A percentile compares a stretch with the other conserved stretches of the same genome.
Evolutionary conservation across 1,140 invertebrate species (phyloP).

Genomic region (Antheraea pernyi): DNA sequence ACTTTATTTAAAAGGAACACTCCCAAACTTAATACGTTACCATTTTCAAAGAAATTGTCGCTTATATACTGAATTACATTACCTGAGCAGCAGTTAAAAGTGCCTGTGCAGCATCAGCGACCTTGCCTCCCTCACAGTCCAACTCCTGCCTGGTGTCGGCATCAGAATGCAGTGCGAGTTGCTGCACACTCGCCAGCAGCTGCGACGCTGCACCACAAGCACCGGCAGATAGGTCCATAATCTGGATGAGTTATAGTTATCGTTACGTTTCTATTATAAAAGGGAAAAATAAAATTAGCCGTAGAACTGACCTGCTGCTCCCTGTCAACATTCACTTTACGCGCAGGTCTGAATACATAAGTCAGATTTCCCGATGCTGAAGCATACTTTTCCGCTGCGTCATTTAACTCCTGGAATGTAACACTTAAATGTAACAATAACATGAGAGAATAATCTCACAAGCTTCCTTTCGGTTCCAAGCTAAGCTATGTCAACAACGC

Average conservation of each 20-base stretch:
- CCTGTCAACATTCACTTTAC: background rate
- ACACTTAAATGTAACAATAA: background rate
- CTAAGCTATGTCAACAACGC: too few relatives aligned
- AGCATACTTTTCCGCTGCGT: constrained; percentile 13
- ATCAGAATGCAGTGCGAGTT: constrained; percentile 22
- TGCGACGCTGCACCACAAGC: constrained; percentile 26
- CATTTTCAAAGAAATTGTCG: background rate
- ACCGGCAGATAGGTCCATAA: constrained; percentile 24
- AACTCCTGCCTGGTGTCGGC: constrained; percentile 12
- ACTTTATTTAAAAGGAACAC: too few relatives aligned
- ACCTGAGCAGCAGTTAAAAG: constrained; percentile 38
- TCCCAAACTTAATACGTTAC: constrained; percentile 14
- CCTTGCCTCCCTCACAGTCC: constrained; percentile 21
- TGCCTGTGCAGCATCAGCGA: constrained; percentile 33
- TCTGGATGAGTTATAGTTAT: constrained; percentile 13
- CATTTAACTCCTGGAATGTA: constrained; percentile 18
- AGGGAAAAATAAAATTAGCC: background rate
- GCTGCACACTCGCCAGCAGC: constrained; percentile 26
- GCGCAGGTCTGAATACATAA: constrained; percentile 11
- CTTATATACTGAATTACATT: background rate
- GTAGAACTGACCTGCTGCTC: background rate
- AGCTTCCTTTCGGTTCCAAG: too few relatives aligned
- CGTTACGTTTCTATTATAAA: background rate
- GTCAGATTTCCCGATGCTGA: constrained; percentile 17
- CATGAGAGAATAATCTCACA: too few relatives aligned